Evolutionary conservation across 2,888 invertebrate species (phyloP), one percentile per base, ranked within the genome.

Genomic region (Nezara viridula): DNA sequence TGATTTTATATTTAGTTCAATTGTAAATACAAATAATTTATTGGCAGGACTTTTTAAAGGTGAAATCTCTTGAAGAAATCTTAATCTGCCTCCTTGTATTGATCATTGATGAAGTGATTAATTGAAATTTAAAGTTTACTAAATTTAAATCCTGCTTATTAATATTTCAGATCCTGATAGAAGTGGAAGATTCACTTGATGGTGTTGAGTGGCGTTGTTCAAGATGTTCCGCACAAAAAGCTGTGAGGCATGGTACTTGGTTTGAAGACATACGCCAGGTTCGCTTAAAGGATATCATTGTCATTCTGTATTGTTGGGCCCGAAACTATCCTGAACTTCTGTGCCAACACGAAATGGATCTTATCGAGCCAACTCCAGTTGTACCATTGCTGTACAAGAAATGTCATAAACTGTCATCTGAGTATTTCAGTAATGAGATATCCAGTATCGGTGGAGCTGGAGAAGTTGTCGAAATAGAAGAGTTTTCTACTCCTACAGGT

Each of bases 271-370:
- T 90, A 12, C 60, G 85, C 24, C 88, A 89, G 14, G 87, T 52
- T 27, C 77, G 87, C 9, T 47, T 89, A 14, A 89, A 88, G 40
- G 88, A 89, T 40, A 40, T 88, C 40, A 49, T 88, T 9, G 86
- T 90, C 21, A 88, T 86, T 21, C 47, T 90, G 24, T 90, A 90
- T 85, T 90, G 90, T 37, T 90, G 90, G 90, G 85, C 90, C 16
- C 73, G 90, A 10, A 90, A 90, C 60, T 90, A 90, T 49, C 86
- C 90, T 7, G 89, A 89, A 44, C 88, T 89, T 19, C 85, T 90
- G 12, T 89, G 90, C 37, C 88, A 90, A 44, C 90, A 90, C 73
- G 90, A 90, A 81, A 60, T 90, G 55, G 90, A 90, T 19, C 47
- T 90, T 10, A 85, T 86, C 32, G 86, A 85, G 60, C 44, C 81